These are phyloP conservation scores for chimpanzee (Pan troglodytes) DNA, from an alignment of 2,113 vertebrate species.

Conservation along the genomic window NHGRI_mPanTro3-v2.1_pri NC_072409.2:101932501-101933000, in stretches of 20 bases:
- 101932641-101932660: not conserved
- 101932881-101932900: not conserved
- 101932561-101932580: rapidly evolving
- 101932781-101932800: too few relatives aligned
- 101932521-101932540: not conserved
- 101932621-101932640: not conserved
- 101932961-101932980: not conserved
- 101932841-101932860: not conserved
- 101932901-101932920: not conserved
- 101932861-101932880: not conserved
- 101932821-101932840: not conserved
- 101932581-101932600: not conserved
- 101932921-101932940: not conserved
- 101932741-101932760: not conserved
- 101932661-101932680: conserved; percentile 15
- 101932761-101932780: not conserved
- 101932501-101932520: not conserved
- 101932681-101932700: not conserved
- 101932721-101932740: not conserved
- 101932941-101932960: not conserved
- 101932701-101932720: not conserved
- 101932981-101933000: not conserved
- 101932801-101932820: not conserved
- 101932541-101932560: not conserved
- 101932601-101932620: not conserved